These are phyloP conservation scores for Bimastos eiseni DNA, from an alignment of 2,888 invertebrate species.

Conservation along the genomic window DNA sequence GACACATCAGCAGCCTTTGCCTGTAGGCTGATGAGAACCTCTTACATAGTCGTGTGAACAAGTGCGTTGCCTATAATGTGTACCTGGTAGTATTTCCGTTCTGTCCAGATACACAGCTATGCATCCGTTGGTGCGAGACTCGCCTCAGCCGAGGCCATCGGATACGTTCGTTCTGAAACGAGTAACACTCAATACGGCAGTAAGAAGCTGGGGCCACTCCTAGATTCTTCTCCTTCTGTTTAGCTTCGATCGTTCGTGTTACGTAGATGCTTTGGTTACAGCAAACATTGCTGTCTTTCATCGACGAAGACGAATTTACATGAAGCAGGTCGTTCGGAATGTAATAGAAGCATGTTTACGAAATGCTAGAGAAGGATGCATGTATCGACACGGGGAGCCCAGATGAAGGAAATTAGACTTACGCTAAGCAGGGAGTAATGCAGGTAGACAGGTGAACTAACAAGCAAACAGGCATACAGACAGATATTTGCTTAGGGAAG, in stretches of 20 bases:
- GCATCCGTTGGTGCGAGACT: conserved; percentile 39
- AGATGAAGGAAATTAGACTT: background rate
- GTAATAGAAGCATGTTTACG: background rate
- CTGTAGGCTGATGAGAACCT: background rate
- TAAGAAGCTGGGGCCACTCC: conserved; percentile 28
- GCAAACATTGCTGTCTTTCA: background rate
- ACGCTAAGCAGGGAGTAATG: background rate
- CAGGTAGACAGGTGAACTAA: background rate
- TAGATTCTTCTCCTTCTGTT: background rate
- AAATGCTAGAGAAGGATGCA: background rate
- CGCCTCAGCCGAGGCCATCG: conserved; percentile 40
- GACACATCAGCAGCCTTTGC: no score
- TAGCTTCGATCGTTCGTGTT: background rate
- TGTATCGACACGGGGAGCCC: background rate
- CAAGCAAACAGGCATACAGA: background rate
- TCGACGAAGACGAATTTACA: background rate
- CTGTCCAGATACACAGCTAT: conserved; percentile 42
- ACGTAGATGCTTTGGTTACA: background rate
- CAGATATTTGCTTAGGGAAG: no score
- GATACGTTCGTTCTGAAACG: conserved; percentile 42
- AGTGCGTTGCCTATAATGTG: background rate
- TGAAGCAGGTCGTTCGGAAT: background rate
- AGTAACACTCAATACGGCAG: conserved; percentile 43
- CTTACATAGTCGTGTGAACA: background rate
- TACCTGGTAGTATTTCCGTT: background rate